Evolutionary conservation across 2,888 invertebrate genomes (phyloP), one percentile per base, ranked within the genome.

Genomic region (Melinaea menophilus): DNA sequence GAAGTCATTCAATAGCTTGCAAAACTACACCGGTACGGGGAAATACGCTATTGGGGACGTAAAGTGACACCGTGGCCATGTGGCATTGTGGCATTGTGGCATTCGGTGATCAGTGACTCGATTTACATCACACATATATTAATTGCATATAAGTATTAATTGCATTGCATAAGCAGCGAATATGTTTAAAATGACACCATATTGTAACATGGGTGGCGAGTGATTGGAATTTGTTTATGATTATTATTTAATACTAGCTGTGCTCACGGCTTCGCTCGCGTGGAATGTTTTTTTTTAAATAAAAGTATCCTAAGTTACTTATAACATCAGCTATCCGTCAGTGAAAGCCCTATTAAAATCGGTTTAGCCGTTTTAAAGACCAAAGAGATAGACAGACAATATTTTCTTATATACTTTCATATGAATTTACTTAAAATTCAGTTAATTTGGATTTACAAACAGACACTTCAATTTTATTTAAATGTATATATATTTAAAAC

Each of bases 1-100:
- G 81, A 76, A 84, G 86, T 81, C 82, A 89, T 85, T 85, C 83
- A 85, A 89, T 90, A 87, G 84, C 84, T 80, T 86, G 86, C 85
- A 84, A 85, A 85, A 79, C 78, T 80, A 86, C 79, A 85, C 85
- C 81, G 75, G 71, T 73, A 76, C 73, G 73, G 83, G 84, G 84
- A 87, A 89, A 87, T 79, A 83, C 81, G 77, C 77, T 84, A 87
- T 85, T 81, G 84, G 77, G 82, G 82, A 81, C 82, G 90, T 81
- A 89, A 90, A 81, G 82, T 79, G 87, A 90, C 86, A 88, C 90
- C 85, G 75, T 75, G 78, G 84, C 79, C 81, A 22, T 22, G 22
- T 22, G 22, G 22, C 22, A 22, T 22, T 22, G 22, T 22, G 22
- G 22, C 22, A 22, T 22, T 84, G 85, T 80, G 85, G 83, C 83